Evolutionary conservation across 2,797 vertebrate species (phyloP), one percentile per base, ranked within the genome.

Genomic region (Chaetophractus vellerosus): DNA sequence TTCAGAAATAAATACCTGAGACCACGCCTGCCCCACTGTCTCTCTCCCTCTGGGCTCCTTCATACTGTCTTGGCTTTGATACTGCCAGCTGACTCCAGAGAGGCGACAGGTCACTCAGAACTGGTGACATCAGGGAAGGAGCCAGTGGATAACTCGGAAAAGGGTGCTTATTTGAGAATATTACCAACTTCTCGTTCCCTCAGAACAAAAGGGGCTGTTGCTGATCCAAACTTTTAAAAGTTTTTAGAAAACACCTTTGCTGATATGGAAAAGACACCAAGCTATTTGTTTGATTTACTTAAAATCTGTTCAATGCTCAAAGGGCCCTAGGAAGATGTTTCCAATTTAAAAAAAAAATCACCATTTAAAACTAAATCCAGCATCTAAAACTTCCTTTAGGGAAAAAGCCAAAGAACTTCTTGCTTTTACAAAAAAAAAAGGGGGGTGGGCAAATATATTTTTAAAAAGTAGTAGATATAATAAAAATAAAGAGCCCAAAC

Each of bases 31-130:
- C 86, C 48, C 64, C 80, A 23, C 69, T 78, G 66, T 55, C 85
- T 80, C 50, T 23, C 71, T 83, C 41, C 45, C 66, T 72, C 83
- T 61, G 88, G 88, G 84, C 76, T 83, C 63, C 81, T 81, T 31
- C 69, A 31, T 15, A 45, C 1, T 0, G 3, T 61, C 86, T 94
- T 96, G 91, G 78, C 91, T 90, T 79, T 26, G 45, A 90, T 19
- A 18, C 23, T 2, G 24, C 78, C 93, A 90, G 88, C 88, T 96
- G 96, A 68, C 82, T 90, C 90, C 61, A 61, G 94, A 87, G 68
- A 91, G 91, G 59, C 2, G 21, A 76, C 76, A 45, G 88, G 93
- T 31, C 2, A 52, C 64, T 45, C 4, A 11, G 66, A 57, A 41
- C 1, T 15, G 57, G 36, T 18, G 2, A 55, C 72, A 72, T 41